Base-by-base conservation (phyloP, 35 echinoderm and acorn worm species). In the Chiridota heheva region DNA sequence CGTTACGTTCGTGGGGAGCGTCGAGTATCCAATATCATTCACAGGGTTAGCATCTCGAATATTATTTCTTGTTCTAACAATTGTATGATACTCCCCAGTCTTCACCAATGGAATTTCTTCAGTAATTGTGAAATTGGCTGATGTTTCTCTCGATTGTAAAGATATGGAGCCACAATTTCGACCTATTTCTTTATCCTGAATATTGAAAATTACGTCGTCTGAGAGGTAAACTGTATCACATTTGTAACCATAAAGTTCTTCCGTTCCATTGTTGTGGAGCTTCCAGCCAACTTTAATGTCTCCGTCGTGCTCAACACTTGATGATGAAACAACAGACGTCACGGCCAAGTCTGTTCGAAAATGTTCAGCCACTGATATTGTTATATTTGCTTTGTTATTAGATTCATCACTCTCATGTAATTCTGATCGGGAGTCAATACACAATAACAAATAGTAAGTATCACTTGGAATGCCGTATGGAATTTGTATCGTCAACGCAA, bases 211-310 rank as follows among this genome's bases (percentile, higher is more conserved):
- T 16, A 57, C 43, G 36, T 88, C 76, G 42, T 58, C 76, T 5
- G 85, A 88, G 2, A 88, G 48, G 60, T 88, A 88, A 12, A 63
- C 67, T 3, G 85, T 61, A 37, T 88, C 85, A 43, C 85, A 88
- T 43, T 88, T 80, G 38, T 80, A 88, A 18, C 85, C 85, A 5
- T 28, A 12, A 3, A 73, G 63, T 65, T 49, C 40, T 58, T 72
- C 35, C 15, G 63, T 51, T 31, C 85, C 85, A 31, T 80, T 36
- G 63, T 88, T 88, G 42, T 56, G 29, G 12, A 88, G 57, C 26
- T 29, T 55, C 85, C 85, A 88, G 36, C 81, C 42, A 35, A 88
- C 65, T 34, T 24, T 47, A 32, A 88, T 37, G 10, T 43, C 22
- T 16, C 20, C 65, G 8, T 62, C 59, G 31, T 67, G 71, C 17